A percentile compares a stretch with the other conserved stretches of the same genome.
Evolutionary conservation across 1,140 invertebrate genomes (phyloP).

Genomic region (Tetramorium parvispinum): DNA sequence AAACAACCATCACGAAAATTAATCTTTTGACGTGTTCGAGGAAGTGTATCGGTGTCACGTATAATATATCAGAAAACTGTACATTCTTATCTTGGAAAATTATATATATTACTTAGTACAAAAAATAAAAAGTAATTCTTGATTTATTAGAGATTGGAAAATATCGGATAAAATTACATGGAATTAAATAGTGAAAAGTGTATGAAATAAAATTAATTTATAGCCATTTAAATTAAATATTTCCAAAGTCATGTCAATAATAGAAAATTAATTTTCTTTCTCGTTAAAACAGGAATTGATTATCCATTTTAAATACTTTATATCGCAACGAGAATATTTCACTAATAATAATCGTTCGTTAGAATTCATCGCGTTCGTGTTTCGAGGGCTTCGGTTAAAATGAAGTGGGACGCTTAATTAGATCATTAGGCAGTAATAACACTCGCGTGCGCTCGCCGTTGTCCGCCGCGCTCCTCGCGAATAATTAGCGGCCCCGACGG

Average conservation of each 20-base stretch:
- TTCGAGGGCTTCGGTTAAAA: background rate
- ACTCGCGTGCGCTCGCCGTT: background rate
- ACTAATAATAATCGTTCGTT: background rate
- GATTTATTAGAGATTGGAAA: background rate
- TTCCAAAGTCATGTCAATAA: background rate
- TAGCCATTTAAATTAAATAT: background rate
- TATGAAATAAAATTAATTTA: background rate
- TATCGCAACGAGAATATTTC: background rate
- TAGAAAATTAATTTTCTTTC: background rate
- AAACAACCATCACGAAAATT: background rate
- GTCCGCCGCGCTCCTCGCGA: background rate
- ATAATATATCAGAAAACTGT: background rate
- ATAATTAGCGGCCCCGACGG: background rate
- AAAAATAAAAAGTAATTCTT: background rate
- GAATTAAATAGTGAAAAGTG: background rate
- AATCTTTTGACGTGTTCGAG: background rate
- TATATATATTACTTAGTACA: background rate
- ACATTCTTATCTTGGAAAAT: background rate
- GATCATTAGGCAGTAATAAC: background rate
- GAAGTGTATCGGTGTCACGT: background rate
- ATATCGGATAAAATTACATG: background rate
- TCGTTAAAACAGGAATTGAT: background rate
- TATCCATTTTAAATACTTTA: background rate
- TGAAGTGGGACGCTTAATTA: slow-evolving; percentile 11
- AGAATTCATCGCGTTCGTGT: background rate